phyloP scores from a whole-genome alignment of 1,140 invertebrate genomes.

The Parasteatoda tepidariorum region DNA sequence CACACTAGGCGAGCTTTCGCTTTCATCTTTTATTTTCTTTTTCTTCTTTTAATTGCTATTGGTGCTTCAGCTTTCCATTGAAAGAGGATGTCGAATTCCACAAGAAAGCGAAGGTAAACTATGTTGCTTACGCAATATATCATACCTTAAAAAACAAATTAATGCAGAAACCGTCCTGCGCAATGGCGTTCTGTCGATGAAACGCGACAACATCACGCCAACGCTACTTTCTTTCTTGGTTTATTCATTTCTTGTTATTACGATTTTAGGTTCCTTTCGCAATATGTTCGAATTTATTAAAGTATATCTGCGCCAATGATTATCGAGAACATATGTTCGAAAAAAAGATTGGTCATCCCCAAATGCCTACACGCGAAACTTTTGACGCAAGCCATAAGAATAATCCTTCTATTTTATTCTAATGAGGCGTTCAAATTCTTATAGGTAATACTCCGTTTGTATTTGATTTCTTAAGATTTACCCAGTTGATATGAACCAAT shows the following conservation, averaged over 20 bases:
- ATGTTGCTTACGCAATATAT: neutral
- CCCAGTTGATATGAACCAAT: too few relatives aligned
- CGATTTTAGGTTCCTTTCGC: constrained; percentile 2
- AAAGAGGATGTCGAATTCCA: neutral
- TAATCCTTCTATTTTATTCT: too few relatives aligned
- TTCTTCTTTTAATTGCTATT: neutral
- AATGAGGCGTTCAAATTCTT: too few relatives aligned
- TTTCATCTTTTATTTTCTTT: too few relatives aligned
- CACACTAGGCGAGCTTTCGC: neutral
- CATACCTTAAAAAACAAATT: constrained; percentile 24
- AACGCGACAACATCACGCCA: constrained; percentile 46
- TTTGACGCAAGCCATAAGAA: neutral
- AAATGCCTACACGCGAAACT: too few relatives aligned
- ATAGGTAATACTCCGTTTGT: too few relatives aligned
- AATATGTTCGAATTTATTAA: constrained; percentile 34
- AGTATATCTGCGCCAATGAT: constrained; percentile 22
- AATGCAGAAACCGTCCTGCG: constrained; percentile 32
- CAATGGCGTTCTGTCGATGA: constrained; percentile 8
- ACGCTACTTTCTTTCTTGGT: neutral
- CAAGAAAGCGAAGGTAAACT: neutral
- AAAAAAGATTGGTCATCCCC: neutral
- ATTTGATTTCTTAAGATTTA: too few relatives aligned
- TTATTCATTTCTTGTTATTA: constrained; percentile 13
- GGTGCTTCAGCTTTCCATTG: neutral
- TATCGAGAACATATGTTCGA: constrained; percentile 23